These are phyloP conservation scores for Drosophila percnosoma DNA, from an alignment of 2,888 invertebrate species.

Conservation along the genomic window DNA sequence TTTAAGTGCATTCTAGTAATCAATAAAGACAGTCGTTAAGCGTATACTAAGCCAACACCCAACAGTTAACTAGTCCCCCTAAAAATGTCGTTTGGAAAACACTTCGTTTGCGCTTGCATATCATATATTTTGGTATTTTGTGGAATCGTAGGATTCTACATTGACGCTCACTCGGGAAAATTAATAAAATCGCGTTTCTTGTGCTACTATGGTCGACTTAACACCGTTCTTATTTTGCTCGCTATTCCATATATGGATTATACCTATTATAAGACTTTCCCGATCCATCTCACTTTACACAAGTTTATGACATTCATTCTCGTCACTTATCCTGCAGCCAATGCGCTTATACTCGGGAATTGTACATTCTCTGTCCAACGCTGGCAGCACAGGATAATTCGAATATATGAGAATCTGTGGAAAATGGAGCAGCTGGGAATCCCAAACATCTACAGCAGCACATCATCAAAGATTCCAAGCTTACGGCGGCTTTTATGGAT, in stretches of 20 bases:
- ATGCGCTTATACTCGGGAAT: neutral
- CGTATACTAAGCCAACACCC: neutral
- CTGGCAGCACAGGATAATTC: constrained; percentile 26
- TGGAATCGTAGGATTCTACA: constrained; percentile 17
- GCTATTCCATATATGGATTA: no score
- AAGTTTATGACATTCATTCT: neutral
- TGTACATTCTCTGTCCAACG: constrained; percentile 8
- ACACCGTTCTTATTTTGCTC: neutral
- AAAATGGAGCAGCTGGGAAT: constrained; percentile 1
- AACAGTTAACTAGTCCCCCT: neutral
- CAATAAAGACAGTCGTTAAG: neutral
- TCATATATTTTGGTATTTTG: constrained; percentile 4
- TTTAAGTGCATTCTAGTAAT: neutral
- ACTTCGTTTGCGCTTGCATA: constrained; percentile 9
- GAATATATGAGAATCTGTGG: constrained; percentile 6
- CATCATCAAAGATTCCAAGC: neutral
- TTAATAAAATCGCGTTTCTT: constrained; percentile 15
- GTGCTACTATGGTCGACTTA: neutral
- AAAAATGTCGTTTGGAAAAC: constrained; percentile 2
- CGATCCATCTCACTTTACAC: neutral
- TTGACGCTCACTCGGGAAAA: constrained; percentile 1
- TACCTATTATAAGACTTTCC: no score
- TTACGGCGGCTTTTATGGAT: neutral
- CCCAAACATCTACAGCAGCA: neutral
- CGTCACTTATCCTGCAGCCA: neutral